Conservation (phyloP, 2,113 vertebrate genomes). For the Podarcis raffonei region DNA sequence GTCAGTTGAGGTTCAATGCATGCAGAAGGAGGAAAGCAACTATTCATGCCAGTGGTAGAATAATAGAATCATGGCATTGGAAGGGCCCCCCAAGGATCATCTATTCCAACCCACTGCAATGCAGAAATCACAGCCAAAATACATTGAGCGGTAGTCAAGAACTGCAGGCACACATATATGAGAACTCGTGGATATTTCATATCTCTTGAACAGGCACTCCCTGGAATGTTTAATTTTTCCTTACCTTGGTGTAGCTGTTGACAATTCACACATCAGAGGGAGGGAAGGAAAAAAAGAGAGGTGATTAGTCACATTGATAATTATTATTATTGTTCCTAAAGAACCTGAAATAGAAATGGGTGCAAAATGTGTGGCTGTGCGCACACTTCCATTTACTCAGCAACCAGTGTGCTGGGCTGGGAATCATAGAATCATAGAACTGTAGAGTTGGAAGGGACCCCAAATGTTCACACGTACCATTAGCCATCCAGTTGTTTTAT, state of each 20-base stretch:
- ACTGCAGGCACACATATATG: not conserved
- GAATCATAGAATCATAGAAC: too few relatives aligned
- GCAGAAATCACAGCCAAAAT: not conserved
- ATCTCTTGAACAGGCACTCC: too few relatives aligned
- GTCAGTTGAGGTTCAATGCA: not conserved
- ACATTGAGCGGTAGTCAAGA: not conserved
- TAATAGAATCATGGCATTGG: not conserved
- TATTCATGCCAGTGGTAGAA: not conserved
- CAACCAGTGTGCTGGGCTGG: too few relatives aligned
- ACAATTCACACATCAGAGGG: constrained; percentile 7
- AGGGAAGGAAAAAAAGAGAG: constrained; percentile 9
- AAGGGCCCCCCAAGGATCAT: not conserved
- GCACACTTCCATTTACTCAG: too few relatives aligned
- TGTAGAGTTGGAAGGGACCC: too few relatives aligned
- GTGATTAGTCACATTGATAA: constrained; percentile 8
- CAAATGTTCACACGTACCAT: too few relatives aligned
- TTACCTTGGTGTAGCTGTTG: constrained; percentile 65
- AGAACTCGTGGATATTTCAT: too few relatives aligned
- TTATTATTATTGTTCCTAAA: not conserved
- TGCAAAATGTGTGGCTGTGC: too few relatives aligned
- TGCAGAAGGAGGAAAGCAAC: not conserved
- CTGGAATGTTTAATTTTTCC: not conserved
- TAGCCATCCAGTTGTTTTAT: too few relatives aligned
- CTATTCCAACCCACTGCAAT: too few relatives aligned
- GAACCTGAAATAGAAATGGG: not conserved